phyloP scores from a whole-genome alignment of 2,888 invertebrate genomes.

The Sphaeridia pumilis region DNA sequence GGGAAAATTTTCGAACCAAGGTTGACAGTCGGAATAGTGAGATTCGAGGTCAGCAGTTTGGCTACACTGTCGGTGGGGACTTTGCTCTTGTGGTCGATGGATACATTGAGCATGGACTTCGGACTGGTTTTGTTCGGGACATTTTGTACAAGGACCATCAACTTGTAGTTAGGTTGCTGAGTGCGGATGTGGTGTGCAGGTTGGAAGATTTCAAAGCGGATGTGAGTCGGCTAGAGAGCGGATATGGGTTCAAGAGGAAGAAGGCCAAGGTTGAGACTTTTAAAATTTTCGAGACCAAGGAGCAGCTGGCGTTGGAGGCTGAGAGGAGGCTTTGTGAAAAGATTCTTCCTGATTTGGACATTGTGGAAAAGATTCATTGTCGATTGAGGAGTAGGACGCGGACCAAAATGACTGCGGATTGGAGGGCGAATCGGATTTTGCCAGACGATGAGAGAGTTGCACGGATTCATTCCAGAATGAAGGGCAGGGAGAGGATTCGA shows the following conservation, averaged over 20 bases:
- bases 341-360: constrained; percentile 37
- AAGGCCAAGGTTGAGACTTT: background rate
- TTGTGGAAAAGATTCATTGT: constrained; percentile 38
- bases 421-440: constrained; percentile 13
- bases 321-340: constrained; percentile 44
- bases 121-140: constrained; percentile 11
- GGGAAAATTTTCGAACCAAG: constrained; percentile 10
- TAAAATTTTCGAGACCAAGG: constrained; percentile 64
- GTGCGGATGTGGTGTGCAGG: constrained; percentile 12
- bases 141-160: constrained; percentile 10
- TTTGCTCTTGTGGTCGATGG: constrained; percentile 13
- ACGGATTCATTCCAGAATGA: constrained; percentile 11
- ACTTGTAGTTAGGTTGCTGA: constrained; percentile 9
- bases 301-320: constrained; percentile 53
- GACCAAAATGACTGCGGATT: constrained; percentile 7
- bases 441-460: constrained; percentile 9
- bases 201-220: constrained; percentile 1
- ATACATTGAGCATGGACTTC: constrained; percentile 12
- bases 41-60: constrained; percentile 6
- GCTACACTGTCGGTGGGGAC: constrained; percentile 2
- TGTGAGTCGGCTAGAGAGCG: background rate
- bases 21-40: constrained; percentile 10
- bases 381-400: constrained; percentile 12
- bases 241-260: constrained; percentile 2
- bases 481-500: constrained; percentile 5